These are phyloP conservation scores for Pipra filicauda DNA, from an alignment of 2,113 vertebrate genomes.

Conservation along the genomic window DNA sequence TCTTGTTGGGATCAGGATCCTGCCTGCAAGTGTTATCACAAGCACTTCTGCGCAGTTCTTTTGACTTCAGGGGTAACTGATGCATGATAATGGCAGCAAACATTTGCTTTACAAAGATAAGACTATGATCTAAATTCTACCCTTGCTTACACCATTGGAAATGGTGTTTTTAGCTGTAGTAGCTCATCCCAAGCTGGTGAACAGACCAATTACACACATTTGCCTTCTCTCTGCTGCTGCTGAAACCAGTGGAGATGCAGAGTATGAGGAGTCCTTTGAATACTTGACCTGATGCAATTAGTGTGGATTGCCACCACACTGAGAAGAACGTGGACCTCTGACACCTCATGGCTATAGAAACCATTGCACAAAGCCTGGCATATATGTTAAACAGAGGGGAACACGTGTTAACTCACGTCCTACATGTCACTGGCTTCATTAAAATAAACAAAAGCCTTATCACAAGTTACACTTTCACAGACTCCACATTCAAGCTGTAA, in stretches of 20 bases:
- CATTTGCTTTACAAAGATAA: slow-evolving; percentile 11
- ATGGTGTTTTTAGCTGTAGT: not conserved
- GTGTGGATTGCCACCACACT: not conserved
- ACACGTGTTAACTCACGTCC: not conserved
- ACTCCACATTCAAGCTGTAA: slow-evolving; percentile 30
- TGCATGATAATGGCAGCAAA: not conserved
- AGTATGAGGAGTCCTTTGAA: not conserved
- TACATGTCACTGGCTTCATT: not conserved
- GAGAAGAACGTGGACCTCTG: not conserved
- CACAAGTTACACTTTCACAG: slow-evolving; percentile 27
- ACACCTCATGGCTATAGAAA: not conserved
- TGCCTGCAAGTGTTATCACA: not conserved
- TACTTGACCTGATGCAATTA: not conserved
- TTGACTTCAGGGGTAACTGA: not conserved
- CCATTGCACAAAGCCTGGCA: not conserved
- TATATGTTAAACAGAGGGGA: not conserved
- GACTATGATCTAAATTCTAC: not conserved
- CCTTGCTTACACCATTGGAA: not conserved
- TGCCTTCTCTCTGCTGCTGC: not conserved
- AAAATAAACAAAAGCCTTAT: slow-evolving; percentile 44
- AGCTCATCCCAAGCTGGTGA: not conserved
- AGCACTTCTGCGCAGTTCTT: slow-evolving; percentile 5
- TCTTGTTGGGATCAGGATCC: not conserved
- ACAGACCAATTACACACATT: not conserved
- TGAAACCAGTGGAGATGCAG: not conserved